Conservation (phyloP, 2,888 invertebrate genomes). For the Agrochola lota region DNA sequence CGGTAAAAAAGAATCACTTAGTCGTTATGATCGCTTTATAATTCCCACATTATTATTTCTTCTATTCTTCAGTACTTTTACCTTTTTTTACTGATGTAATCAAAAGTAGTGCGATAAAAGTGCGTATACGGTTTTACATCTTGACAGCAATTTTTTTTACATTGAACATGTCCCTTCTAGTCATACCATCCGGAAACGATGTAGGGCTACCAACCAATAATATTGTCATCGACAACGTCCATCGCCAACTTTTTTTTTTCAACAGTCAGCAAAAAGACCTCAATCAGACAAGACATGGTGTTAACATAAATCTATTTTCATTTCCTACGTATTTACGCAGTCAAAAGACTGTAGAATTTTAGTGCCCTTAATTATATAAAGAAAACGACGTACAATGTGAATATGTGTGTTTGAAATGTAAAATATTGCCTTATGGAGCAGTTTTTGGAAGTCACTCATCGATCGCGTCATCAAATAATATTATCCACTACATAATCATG, state of each 20-base stretch:
- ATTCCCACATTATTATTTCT: neutral
- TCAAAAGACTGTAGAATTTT: constrained; percentile 63
- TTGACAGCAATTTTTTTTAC: constrained; percentile 11
- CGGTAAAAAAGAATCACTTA: neutral
- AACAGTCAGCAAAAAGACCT: constrained; percentile 74
- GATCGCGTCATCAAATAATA: constrained; percentile 81
- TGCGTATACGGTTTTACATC: constrained; percentile 10
- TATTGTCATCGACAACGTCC: constrained; percentile 65
- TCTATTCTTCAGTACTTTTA: neutral
- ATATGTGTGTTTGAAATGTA: constrained; percentile 70
- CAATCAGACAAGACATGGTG: constrained; percentile 84
- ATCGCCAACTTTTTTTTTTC: constrained; percentile 68
- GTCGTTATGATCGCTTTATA: neutral
- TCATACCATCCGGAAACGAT: constrained; percentile 59
- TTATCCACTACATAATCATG: constrained; percentile 81
- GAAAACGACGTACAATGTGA: constrained; percentile 46
- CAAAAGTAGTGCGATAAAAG: neutral
- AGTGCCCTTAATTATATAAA: constrained; percentile 46
- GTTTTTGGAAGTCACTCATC: constrained; percentile 74
- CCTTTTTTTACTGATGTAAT: constrained; percentile 3
- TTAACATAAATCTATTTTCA: constrained; percentile 72
- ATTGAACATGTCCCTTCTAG: constrained; percentile 40
- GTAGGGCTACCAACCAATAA: constrained; percentile 64
- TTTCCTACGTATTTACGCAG: constrained; percentile 64
- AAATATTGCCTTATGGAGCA: constrained; percentile 61